Base-by-base conservation (phyloP, 2,888 invertebrate genomes). In the Erpobdella octoculata region DNA sequence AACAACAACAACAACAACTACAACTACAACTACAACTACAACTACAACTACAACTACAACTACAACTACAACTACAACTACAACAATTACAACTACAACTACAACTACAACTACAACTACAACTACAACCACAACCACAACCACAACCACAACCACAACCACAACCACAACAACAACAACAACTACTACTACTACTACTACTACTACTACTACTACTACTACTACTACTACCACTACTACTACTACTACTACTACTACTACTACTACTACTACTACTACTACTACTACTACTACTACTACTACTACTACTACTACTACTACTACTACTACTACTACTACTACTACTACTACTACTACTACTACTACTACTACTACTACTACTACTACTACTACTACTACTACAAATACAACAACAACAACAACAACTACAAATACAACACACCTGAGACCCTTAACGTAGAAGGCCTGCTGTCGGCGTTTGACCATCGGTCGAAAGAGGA, bases 381-480 rank as follows among this genome's bases (percentile, higher is more conserved):
- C 21, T 71, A 71, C 37, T 72, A 72, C 53, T 35, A 25, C 25
- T 72, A 72, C 53, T 46, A 46, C 41, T 70, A 72, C 58, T 46
- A 36, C 53, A 33, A 72, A 25, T 46, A 46, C 41, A 59, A 71
- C 21, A 59, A 71, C 38, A 59, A 71, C 28, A 37, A 31, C 9
- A n/a, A n/a, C n/a, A n/a, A n/a, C n/a, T n/a, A n/a, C n/a, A n/a
- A n/a, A 31, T 31, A 9, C 1, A 31, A 48, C 71, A 62, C 74
- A 75, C 76, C 76, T 73, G 37, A 76, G 70, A 66, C 76, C 76
- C 73, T 76, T 76, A 53, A 76, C 72, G 58, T 75, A 76, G 25
- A 75, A 71, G 48, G 76, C 76, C 62, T 70, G 33, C 64, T 48
- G 67, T 59, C 70, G 69, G 36, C 53, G 21, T 5, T 21, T 21